Evolutionary conservation across 2,888 invertebrate genomes (phyloP).

Genomic region (Tortricodes alternella): DNA sequence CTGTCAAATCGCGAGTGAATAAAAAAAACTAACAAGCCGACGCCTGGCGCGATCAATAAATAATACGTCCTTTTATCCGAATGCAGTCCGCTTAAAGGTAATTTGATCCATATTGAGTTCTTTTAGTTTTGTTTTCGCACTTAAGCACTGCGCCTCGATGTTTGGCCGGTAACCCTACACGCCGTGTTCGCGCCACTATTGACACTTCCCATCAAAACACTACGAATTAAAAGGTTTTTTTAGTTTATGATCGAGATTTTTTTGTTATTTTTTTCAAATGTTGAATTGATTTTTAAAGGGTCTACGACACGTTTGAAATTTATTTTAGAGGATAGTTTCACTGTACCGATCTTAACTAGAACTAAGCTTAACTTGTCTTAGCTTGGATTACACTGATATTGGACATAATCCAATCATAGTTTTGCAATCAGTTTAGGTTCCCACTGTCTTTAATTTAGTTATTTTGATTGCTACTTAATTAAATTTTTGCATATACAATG

Average conservation of each 20-base stretch:
- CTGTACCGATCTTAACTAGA: neutral
- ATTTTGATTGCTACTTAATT: too few relatives aligned
- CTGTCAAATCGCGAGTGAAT: constrained; percentile 24
- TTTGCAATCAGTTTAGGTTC: too few relatives aligned
- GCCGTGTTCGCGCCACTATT: constrained; percentile 73
- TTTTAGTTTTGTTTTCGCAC: constrained; percentile 79
- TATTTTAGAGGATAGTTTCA: too few relatives aligned
- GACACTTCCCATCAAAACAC: constrained; percentile 79
- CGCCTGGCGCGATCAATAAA: constrained; percentile 22
- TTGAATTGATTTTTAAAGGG: neutral
- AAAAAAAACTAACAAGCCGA: constrained; percentile 30
- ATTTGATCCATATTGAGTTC: constrained; percentile 68
- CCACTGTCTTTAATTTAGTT: too few relatives aligned
- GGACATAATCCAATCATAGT: neutral
- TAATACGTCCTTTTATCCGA: constrained; percentile 59
- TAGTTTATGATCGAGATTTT: constrained; percentile 14
- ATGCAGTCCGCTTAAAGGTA: constrained; percentile 75
- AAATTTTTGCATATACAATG: too few relatives aligned
- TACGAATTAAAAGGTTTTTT: constrained; percentile 26
- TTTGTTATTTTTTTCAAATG: constrained; percentile 6
- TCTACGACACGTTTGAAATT: too few relatives aligned
- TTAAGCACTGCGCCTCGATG: constrained; percentile 70
- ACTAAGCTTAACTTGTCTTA: neutral
- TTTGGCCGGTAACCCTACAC: constrained; percentile 73
- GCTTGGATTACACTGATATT: neutral